Evolutionary conservation across 1,140 invertebrate species (phyloP), one percentile per base, ranked within the genome.

Genomic region (Telenomus remus): DNA sequence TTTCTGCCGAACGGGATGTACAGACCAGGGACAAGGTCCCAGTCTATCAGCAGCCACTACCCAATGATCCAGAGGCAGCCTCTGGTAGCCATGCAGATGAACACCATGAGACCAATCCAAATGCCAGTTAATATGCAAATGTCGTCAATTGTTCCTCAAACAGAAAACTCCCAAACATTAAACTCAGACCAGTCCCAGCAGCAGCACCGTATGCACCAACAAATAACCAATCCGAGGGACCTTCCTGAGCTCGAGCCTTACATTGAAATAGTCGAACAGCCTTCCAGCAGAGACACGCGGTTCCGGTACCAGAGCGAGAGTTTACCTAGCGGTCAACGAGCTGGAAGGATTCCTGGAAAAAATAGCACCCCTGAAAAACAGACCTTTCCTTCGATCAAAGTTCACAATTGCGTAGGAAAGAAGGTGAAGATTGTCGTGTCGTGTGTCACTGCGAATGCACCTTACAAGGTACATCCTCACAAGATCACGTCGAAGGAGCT

Each of bases 281-380:
- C 97, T 0, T 96, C 96, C 16, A 91, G 94, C 8, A 95, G 97
- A 85, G 95, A 95, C 0, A 89, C 98, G 11, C 90, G 96, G 37
- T 93, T 97, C 88, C 91, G 96, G 4, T 99, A 99, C 88, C 95
- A 98, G 81, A 98, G 97, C 89, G 97, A 99, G 87, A n/a, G n/a
- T n/a, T n/a, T n/a, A n/a, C n/a, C n/a, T n/a, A n/a, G n/a, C n/a
- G 96, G 97, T 0, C 89, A 97, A 82, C 97, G 96, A 9, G 96
- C 97, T 49, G 97, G 97, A 10, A 96, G 95, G 57, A 97, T 98
- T 77, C 96, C 96, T 3, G 97, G 97, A 42, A 92, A 93, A 43
- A 93, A 91, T 79, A 96, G 94, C 72, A 96, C 94, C 7, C 89
- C 93, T 4, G 97, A 98, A 78, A 94, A 94, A 83, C 97, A 97